These are phyloP conservation scores for Thysanoteuthis rhombus DNA, from an alignment of 2,888 invertebrate genomes.

Conservation along the genomic window DNA sequence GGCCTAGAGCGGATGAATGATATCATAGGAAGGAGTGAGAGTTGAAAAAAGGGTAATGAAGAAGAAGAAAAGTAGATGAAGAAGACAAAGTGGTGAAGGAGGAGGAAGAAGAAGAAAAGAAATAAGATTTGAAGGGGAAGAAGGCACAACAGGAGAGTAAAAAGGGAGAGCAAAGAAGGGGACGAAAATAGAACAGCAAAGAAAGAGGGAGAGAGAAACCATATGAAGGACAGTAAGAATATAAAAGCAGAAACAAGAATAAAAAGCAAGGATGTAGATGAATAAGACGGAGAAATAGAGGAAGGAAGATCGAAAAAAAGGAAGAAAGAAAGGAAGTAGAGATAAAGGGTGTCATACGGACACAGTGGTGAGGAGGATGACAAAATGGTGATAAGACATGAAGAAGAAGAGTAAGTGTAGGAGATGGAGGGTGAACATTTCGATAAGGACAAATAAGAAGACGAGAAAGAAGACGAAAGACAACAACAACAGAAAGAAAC, in stretches of 20 bases:
- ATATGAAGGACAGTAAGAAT: no score
- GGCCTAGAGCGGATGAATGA: no score
- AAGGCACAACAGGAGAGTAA: neutral
- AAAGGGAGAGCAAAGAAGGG: no score
- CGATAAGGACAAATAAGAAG: neutral
- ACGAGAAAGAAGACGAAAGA: no score
- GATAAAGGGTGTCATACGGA: neutral
- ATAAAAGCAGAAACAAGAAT: no score
- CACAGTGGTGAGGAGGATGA: rapidly evolving
- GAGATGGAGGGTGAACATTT: neutral
- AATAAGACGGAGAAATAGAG: neutral
- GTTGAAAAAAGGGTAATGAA: neutral
- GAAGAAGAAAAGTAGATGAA: no score
- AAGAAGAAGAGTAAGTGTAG: neutral
- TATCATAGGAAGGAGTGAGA: neutral
- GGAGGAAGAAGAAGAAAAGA: neutral
- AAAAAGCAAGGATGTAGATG: neutral
- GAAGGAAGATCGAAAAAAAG: neutral
- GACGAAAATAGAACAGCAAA: no score
- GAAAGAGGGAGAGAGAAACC: no score
- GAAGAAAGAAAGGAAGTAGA: neutral
- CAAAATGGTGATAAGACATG: neutral
- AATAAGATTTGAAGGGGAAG: neutral
- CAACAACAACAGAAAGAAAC: no score
- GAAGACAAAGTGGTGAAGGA: no score